phyloP scores from a whole-genome alignment of 92 coral and sea anemone species.

The Epizoanthus scotinus region DNA sequence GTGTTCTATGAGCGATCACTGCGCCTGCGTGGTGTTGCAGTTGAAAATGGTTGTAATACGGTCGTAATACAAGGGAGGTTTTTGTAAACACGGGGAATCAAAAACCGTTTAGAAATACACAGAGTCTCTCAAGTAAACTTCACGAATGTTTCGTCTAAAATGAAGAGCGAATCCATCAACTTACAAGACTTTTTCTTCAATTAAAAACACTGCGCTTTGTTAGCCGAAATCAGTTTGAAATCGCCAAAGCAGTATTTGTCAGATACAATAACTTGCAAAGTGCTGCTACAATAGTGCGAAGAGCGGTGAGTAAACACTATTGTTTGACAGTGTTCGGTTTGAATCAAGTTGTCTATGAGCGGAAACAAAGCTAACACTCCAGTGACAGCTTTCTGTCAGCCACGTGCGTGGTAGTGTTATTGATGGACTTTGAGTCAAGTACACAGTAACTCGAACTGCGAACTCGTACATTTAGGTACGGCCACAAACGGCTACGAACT shows the following conservation, averaged over 20 bases:
- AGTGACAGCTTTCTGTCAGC: constrained; percentile 38
- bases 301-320: constrained; percentile 56
- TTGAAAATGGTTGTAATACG: not conserved
- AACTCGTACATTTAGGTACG: constrained; percentile 11
- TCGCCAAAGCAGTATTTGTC: constrained; percentile 32
- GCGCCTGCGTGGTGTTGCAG: not conserved
- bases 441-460: constrained; percentile 15
- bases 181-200: constrained; percentile 1
- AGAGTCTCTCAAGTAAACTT: constrained; percentile 45
- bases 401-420: constrained; percentile 29
- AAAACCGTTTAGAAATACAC: constrained; percentile 19
- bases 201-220: constrained; percentile 27
- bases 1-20: not conserved
- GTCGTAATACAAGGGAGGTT: not conserved
- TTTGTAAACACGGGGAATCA: constrained; percentile 37
- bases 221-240: constrained; percentile 30
- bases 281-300: constrained; percentile 9
- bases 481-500: constrained; percentile 17
- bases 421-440: constrained; percentile 29
- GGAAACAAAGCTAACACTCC: constrained; percentile 62
- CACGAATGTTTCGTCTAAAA: constrained; percentile 40
- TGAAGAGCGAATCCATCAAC: constrained; percentile 11
- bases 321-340: constrained; percentile 64
- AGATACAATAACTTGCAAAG: constrained; percentile 33
- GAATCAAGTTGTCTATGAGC: constrained; percentile 59